A percentile compares a stretch with the other conserved stretches of the same genome.
phyloP scores from a whole-genome alignment of 1,140 invertebrate species.

The Drosophila mauritiana region DNA sequence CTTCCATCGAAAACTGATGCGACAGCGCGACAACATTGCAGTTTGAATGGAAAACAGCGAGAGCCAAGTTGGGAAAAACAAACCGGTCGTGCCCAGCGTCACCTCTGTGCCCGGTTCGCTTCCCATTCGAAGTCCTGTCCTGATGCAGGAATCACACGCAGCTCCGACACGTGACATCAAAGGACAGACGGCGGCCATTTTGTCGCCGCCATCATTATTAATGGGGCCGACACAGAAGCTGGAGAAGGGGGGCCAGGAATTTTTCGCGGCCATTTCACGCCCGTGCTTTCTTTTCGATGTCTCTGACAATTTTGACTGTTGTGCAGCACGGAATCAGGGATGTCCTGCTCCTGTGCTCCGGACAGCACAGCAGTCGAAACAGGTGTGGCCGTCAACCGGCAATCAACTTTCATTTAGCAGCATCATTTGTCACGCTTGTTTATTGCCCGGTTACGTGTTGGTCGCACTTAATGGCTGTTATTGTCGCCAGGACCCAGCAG shows the following conservation, averaged over 20 bases:
- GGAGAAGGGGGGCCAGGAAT: slow-evolving; percentile 28
- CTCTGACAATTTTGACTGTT: slow-evolving; percentile 70
- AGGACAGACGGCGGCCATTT: slow-evolving; percentile 57
- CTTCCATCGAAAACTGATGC: slow-evolving; percentile 56
- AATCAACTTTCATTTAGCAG: slow-evolving; percentile 83
- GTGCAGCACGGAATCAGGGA: slow-evolving; percentile 17
- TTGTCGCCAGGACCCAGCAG: slow-evolving; percentile 41
- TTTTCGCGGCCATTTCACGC: slow-evolving; percentile 28
- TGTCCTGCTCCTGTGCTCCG: slow-evolving; percentile 15
- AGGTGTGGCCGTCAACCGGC: slow-evolving; percentile 80
- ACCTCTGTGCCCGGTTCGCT: slow-evolving; percentile 24
- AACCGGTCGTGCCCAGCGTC: slow-evolving; percentile 18
- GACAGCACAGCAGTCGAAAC: slow-evolving; percentile 43
- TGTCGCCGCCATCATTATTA: slow-evolving; percentile 75
- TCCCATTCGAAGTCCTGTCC: slow-evolving; percentile 52
- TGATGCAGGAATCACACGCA: slow-evolving; percentile 67
- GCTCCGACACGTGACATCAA: slow-evolving; percentile 68
- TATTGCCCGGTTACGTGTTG: slow-evolving; percentile 81
- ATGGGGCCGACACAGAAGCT: slow-evolving; percentile 44
- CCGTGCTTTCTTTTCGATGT: slow-evolving; percentile 39
- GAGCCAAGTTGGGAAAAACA: slow-evolving; percentile 22
- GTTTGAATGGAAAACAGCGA: slow-evolving; percentile 42
- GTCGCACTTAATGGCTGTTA: slow-evolving; percentile 77
- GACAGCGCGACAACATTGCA: slow-evolving; percentile 45
- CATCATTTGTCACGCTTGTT: slow-evolving; percentile 82